phyloP scores from a whole-genome alignment of 1,140 invertebrate species.

The Drosophila miranda region DNA sequence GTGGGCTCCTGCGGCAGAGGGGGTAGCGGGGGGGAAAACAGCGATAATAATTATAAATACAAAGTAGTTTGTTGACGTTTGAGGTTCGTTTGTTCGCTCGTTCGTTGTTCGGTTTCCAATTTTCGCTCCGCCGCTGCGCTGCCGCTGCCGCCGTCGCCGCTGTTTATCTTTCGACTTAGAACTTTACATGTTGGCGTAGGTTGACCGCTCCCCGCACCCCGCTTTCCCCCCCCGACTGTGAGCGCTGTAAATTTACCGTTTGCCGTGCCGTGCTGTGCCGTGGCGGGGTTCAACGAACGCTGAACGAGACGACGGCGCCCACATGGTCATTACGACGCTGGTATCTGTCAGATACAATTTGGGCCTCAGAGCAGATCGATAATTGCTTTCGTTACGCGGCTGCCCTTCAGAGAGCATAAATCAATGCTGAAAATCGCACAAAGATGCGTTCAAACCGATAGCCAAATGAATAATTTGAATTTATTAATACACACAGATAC shows the following conservation, averaged over 20 bases:
- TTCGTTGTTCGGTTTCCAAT: conserved; percentile 1
- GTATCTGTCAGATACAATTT: conserved; percentile 25
- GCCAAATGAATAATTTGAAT: conserved; percentile 42
- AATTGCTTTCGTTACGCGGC: neutral
- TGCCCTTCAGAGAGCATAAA: conserved; percentile 56
- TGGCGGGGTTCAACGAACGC: conserved; percentile 58
- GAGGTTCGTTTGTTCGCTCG: neutral
- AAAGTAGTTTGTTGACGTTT: conserved; percentile 80
- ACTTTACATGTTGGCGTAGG: conserved; percentile 81
- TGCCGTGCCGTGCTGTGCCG: too few relatives aligned
- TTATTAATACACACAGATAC: conserved; percentile 30
- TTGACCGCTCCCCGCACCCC: conserved; percentile 42
- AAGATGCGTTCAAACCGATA: conserved; percentile 64
- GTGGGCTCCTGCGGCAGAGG: conserved; percentile 1
- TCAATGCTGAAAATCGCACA: conserved; percentile 38
- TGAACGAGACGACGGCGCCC: conserved; percentile 61
- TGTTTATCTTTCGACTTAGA: conserved; percentile 77
- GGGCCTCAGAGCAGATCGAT: neutral
- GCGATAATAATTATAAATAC: conserved; percentile 81
- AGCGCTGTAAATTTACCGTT: conserved; percentile 75
- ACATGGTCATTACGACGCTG: conserved; percentile 57
- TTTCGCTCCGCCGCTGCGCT: conserved; percentile 22
- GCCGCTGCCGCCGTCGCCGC: conserved; percentile 27
- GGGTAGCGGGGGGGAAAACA: conserved; percentile 12
- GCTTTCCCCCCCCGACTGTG: neutral